Conservation (phyloP, 64 coral and sea anemone species). For the Montipora cactus region DNA sequence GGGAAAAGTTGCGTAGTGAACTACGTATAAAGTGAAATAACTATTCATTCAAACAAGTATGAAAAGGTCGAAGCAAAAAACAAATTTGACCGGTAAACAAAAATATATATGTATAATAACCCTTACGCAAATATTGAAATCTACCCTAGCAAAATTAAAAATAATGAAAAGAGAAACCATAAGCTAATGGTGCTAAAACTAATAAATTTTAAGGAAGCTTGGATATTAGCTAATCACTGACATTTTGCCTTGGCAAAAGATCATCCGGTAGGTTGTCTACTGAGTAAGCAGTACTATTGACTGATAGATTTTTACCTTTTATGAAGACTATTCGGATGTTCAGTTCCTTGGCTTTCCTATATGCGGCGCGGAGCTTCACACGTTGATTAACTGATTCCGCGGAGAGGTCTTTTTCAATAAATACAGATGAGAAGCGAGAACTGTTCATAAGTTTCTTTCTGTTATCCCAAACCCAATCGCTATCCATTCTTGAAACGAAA, state of each 20-base stretch:
- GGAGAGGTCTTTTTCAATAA: background rate
- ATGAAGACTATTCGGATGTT: background rate
- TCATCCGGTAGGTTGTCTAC: background rate
- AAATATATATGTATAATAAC: too few species aligned
- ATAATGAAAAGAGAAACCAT: too few species aligned
- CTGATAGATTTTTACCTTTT: background rate
- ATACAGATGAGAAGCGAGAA: background rate
- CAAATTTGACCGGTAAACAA: too few species aligned
- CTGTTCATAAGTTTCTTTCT: background rate
- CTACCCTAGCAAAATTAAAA: too few species aligned
- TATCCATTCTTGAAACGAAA: background rate
- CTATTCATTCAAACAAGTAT: background rate
- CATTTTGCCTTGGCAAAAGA: background rate
- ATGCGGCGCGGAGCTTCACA: background rate
- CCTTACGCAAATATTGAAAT: too few species aligned
- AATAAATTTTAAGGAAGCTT: too few species aligned
- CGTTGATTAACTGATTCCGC: background rate
- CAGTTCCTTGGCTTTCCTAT: background rate
- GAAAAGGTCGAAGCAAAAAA: background rate
- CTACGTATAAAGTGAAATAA: background rate
- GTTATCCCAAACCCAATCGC: background rate
- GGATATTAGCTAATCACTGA: too few species aligned
- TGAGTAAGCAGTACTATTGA: background rate
- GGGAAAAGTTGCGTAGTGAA: background rate
- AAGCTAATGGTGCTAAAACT: too few species aligned